Percentiles rank a stretch among this genome's conserved stretches.
These are phyloP conservation scores for Parazoanthus darwini DNA, from an alignment of 92 coral and sea anemone species.

Conservation along the genomic window DNA sequence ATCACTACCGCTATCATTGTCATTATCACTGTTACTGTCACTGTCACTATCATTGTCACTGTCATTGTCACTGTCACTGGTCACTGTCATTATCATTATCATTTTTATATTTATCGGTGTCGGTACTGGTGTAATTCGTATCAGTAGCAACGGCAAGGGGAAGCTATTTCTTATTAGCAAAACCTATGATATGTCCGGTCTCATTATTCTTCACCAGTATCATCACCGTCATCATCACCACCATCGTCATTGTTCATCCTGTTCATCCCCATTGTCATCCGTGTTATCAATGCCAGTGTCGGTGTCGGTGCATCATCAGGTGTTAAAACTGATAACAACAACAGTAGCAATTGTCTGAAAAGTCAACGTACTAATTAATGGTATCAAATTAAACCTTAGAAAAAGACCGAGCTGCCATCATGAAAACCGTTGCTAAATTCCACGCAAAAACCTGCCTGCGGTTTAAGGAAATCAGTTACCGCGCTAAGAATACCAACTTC, in stretches of 20 bases:
- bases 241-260: too few species aligned
- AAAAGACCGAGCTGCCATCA: constrained; percentile 24
- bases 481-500: constrained; percentile 6
- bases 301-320: too few species aligned
- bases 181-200: too few species aligned
- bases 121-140: too few species aligned
- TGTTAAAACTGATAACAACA: background rate
- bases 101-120: too few species aligned
- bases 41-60: background rate
- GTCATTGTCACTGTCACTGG: too few species aligned
- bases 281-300: too few species aligned
- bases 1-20: background rate
- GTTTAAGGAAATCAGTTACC: constrained; percentile 17
- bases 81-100: background rate
- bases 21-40: background rate
- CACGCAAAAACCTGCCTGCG: constrained; percentile 34
- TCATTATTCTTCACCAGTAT: too few species aligned
- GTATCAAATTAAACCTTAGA: background rate
- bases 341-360: background rate
- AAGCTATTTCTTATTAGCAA: too few species aligned
- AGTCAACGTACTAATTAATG: background rate
- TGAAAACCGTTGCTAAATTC: constrained; percentile 24
- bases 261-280: too few species aligned
- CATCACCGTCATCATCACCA: too few species aligned
- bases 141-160: too few species aligned